phyloP scores from a whole-genome alignment of 1,140 invertebrate species.

The Monochamus saltuarius region DNA sequence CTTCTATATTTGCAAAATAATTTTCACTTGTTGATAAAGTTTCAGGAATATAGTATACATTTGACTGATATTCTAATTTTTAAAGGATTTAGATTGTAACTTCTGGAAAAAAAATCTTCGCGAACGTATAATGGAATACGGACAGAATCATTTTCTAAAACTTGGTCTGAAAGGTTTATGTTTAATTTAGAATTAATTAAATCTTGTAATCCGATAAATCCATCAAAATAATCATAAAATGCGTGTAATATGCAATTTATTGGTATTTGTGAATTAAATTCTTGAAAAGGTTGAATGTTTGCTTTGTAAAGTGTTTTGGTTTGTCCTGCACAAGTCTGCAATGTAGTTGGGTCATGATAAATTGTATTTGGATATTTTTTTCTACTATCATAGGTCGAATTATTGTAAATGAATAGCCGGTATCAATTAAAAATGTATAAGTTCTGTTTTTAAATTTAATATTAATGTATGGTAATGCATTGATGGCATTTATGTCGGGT shows the following conservation, averaged over 20 bases:
- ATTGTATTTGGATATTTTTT: no score
- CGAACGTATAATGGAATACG: slow-evolving; percentile 8
- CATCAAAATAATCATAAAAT: slow-evolving; percentile 15
- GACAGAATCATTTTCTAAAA: not conserved
- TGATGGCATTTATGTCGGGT: no score
- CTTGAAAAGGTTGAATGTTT: slow-evolving; percentile 2
- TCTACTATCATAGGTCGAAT: no score
- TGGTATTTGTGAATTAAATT: not conserved
- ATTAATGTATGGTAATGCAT: no score
- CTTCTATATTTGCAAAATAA: no score
- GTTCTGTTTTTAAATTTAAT: no score
- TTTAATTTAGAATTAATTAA: slow-evolving; percentile 6
- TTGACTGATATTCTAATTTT: not conserved
- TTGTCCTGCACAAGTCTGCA: not conserved
- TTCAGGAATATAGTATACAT: slow-evolving; percentile 1
- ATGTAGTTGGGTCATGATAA: no score
- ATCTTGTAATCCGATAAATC: not conserved
- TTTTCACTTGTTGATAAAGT: slow-evolving; percentile 1
- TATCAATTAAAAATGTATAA: no score
- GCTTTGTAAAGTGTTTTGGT: not conserved
- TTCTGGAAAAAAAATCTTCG: not conserved
- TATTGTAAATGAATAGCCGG: no score
- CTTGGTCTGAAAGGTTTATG: slow-evolving; percentile 9
- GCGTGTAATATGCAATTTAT: not conserved
- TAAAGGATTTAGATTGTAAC: not conserved